Base-by-base conservation (phyloP, 2,797 vertebrate genomes). In the Meriones psammophilus region DNA sequence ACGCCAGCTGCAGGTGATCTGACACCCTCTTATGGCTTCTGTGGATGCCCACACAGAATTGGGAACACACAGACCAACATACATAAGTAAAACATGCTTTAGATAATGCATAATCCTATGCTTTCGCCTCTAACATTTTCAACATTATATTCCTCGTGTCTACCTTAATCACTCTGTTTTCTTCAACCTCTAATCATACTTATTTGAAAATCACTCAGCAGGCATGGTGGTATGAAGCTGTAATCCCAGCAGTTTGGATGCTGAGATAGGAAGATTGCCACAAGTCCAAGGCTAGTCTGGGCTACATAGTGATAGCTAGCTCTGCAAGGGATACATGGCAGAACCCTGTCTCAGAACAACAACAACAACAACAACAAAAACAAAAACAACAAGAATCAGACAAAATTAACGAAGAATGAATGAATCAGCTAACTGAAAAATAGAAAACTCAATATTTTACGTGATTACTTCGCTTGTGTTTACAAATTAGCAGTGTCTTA, bases 191-290 rank as follows among this genome's bases (percentile, higher is more conserved):
- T 73, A 30, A 6, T 71, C 79, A 78, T 20, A 20, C 3, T 88
- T 95, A 86, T 80, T 39, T 88, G 87, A 94, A 93, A 33, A 88
- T 64, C 79, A 83, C 30, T 79, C 20, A 66, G 58, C 3, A 13
- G 18, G 28, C 58, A 26, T 66, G 30, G 30, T 12, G 58, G 30
- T 18, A 64, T 5, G 42, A 30, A 62, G 5, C 30, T 78, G 30
- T 18, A 89, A n/a, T 36, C 3, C 22, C 3, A 36, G 74, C 5
- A 78, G 42, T 78, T 54, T 54, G 42, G 60, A 66, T 50, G 30
- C 0, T 66, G 88, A 78, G 33, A n/a, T 9, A 36, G 74, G 60
- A 46, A 13, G 42, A 36, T 28, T 77, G 33, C 8, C 26, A 30
- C 13, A 54, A 89, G 58, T 50, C 24, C 30, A n/a, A 66, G 22